Evolutionary conservation across 2,797 vertebrate genomes (phyloP), one percentile per base, ranked within the genome.

Genomic region (Selene dorsalis): DNA sequence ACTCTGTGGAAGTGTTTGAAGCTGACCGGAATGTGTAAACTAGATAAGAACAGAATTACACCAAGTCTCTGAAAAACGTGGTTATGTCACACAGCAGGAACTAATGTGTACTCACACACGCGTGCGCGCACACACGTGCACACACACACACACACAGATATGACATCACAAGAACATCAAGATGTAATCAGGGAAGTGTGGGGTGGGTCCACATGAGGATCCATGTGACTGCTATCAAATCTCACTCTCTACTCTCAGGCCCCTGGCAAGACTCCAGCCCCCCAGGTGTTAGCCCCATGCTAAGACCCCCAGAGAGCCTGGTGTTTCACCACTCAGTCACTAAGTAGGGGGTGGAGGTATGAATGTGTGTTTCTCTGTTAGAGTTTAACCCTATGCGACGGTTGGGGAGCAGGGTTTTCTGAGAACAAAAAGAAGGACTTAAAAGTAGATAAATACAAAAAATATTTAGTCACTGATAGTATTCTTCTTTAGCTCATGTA

Each of bases 81-180:
- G 76, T 86, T 84, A 72, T 47, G 76, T 87, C 83, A 89, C 76
- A 84, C 61, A 64, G 30, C 52, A 76, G 22, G 35, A 48, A 58
- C 35, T 30, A 10, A 66, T 9, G 30, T 20, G 2, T 41, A 28
- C 35, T 50, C 32, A 47, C 6, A 48, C 39, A 81, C 24, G 57
- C n/a, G n/a, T n/a, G n/a, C 64, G 7, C 30, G 1, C 30, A 32
- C 32, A 47, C 8, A 48, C 32, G 79, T 22, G 58, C 32, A 35
- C 32, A 35, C 32, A 43, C 45, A 52, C 8, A 53, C 50, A 67
- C 50, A 79, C 30, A 77, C 48, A 28, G 47, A 81, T 65, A 72
- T 87, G 87, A 91, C 86, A 81, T 86, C 81, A 87, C 16, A 85
- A 90, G 67, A 83, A 87, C 85, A 85, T 89, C 83, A 90, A 87